These are phyloP conservation scores for Ferdinandea cuprea DNA, from an alignment of 2,888 invertebrate genomes.

Conservation along the genomic window DNA sequence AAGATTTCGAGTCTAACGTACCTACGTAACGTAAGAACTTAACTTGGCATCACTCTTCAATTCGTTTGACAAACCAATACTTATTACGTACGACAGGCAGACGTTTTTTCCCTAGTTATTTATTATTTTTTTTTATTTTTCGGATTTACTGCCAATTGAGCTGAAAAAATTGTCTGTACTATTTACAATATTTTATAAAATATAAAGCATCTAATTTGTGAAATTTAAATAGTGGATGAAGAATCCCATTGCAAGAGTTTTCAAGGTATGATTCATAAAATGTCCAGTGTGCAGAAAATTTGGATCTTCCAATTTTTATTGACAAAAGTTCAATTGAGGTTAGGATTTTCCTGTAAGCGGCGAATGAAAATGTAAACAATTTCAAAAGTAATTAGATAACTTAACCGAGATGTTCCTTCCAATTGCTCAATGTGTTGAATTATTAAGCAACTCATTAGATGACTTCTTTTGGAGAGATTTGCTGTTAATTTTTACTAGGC, in stretches of 20 bases:
- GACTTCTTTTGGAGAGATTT: no score
- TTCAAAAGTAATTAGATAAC: constrained; percentile 26
- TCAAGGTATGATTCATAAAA: constrained; percentile 9
- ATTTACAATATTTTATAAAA: constrained; percentile 4
- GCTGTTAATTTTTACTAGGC: not conserved
- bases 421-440: no score
- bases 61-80: constrained; percentile 32
- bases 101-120: constrained; percentile 24
- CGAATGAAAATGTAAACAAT: constrained; percentile 43
- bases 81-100: constrained; percentile 2
- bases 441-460: no score
- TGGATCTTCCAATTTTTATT: not conserved
- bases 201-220: not conserved
- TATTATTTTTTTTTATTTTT: constrained; percentile 32
- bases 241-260: not conserved
- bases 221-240: constrained; percentile 5
- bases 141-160: constrained; percentile 47
- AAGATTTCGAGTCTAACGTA: not conserved
- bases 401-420: not conserved
- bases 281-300: not conserved
- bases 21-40: not conserved
- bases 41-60: constrained; percentile 39
- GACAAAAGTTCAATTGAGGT: constrained; percentile 30
- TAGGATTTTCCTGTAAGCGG: constrained; percentile 35
- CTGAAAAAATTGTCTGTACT: constrained; percentile 49